phyloP scores from a whole-genome alignment of 92 coral and sea anemone genomes.

The Phenganax marumi region DNA sequence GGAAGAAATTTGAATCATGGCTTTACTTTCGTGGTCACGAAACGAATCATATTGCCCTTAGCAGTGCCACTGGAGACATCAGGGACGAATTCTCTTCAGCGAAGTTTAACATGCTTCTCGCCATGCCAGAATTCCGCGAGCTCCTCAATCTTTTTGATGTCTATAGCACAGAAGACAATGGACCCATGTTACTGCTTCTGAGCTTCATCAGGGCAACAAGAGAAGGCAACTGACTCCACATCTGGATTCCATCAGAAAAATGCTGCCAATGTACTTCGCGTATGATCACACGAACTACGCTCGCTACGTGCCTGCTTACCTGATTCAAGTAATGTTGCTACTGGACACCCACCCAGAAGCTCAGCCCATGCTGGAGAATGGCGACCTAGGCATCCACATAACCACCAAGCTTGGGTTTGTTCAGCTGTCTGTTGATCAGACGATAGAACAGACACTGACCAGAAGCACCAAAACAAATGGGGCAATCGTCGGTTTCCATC shows the following conservation, averaged over 20 bases:
- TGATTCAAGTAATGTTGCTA: constrained; percentile 50
- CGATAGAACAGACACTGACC: constrained; percentile 66
- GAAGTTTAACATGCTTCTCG: constrained; percentile 47
- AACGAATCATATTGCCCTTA: constrained; percentile 39
- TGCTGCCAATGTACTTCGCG: constrained; percentile 63
- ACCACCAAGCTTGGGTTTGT: constrained; percentile 55
- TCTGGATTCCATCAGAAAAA: constrained; percentile 50
- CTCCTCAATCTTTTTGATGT: constrained; percentile 41
- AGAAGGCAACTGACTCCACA: constrained; percentile 65
- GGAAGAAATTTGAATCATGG: constrained; percentile 32
- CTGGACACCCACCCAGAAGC: constrained; percentile 68
- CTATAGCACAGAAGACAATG: constrained; percentile 50
- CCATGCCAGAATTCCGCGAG: constrained; percentile 47
- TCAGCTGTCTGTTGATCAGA: constrained; percentile 64
- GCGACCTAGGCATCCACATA: constrained; percentile 62
- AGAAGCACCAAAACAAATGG: constrained; percentile 65
- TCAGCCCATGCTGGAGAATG: constrained; percentile 49
- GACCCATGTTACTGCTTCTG: constrained; percentile 55
- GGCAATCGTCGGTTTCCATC: constrained; percentile 67
- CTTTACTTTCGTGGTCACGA: constrained; percentile 29
- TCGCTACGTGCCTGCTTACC: constrained; percentile 57
- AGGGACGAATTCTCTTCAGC: constrained; percentile 41
- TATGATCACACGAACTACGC: constrained; percentile 67
- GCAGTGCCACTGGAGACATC: constrained; percentile 45
- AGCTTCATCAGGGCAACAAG: constrained; percentile 52